Conservation (phyloP, 2,797 vertebrate species). For the Alosa sapidissima region DNA sequence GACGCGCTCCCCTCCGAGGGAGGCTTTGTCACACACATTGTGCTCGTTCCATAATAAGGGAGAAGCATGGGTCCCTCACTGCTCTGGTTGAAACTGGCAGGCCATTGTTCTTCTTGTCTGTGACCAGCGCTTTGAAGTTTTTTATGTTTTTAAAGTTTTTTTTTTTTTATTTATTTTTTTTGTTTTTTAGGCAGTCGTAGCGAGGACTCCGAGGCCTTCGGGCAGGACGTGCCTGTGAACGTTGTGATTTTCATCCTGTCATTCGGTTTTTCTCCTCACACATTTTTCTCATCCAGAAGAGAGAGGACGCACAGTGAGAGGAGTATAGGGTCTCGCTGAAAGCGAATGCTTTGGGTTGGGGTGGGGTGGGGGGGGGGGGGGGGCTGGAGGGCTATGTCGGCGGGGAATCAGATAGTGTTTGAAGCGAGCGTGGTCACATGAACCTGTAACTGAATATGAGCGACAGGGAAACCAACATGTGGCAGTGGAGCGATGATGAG, state of each 20-base stretch:
- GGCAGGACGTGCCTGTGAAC: neutral
- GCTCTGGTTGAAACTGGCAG: slow-evolving; percentile 24
- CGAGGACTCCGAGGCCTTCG: neutral
- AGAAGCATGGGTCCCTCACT: slow-evolving; percentile 20
- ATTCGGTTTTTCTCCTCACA: too few relatives aligned
- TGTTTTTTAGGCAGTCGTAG: neutral
- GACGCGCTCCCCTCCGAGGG: neutral
- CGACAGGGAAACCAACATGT: slow-evolving; percentile 26
- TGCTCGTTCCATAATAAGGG: slow-evolving; percentile 24
- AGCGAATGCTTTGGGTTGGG: neutral
- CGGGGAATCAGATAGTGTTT: neutral
- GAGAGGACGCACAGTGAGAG: neutral
- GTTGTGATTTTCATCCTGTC: too few relatives aligned
- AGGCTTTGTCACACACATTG: slow-evolving; percentile 25
- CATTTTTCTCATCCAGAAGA: neutral
- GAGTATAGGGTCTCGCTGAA: neutral
- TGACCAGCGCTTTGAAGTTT: slow-evolving; percentile 31
- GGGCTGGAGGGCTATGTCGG: too few relatives aligned
- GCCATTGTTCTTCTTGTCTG: slow-evolving; percentile 28
- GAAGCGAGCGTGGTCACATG: neutral
- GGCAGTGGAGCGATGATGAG: slow-evolving; percentile 22
- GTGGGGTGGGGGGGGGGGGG: neutral
- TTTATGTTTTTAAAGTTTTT: too few relatives aligned
- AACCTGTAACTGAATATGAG: slow-evolving; percentile 30
- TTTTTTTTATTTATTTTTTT: too few relatives aligned